Evolutionary conservation across 2,113 vertebrate genomes (phyloP).

Genomic region (Rhombomys opimus): DNA sequence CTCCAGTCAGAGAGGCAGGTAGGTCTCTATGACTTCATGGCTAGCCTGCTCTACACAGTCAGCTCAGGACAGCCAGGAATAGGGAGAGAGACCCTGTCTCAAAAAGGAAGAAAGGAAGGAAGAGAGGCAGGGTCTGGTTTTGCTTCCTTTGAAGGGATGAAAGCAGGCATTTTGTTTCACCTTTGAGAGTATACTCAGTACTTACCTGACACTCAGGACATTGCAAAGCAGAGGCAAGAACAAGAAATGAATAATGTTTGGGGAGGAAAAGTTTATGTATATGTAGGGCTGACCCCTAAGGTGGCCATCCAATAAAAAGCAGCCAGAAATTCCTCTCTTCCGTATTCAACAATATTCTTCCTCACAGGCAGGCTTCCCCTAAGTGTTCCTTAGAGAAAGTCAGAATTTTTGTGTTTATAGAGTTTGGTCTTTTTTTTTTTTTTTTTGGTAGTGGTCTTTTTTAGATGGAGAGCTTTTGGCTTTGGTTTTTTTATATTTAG

Average conservation of each 20-base stretch:
- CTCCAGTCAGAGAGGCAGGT: background rate
- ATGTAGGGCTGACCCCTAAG: background rate
- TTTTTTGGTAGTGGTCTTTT: background rate
- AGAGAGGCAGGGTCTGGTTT: background rate
- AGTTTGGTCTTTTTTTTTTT: background rate
- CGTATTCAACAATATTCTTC: background rate
- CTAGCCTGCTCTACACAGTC: background rate
- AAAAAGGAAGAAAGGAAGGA: background rate
- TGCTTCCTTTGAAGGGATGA: slow-evolving; percentile 11
- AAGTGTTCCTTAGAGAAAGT: slow-evolving; percentile 10
- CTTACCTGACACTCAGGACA: background rate
- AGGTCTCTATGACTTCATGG: background rate
- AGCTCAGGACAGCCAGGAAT: background rate
- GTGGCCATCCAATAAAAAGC: background rate
- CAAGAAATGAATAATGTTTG: background rate
- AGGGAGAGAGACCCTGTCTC: background rate
- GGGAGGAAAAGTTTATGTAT: background rate
- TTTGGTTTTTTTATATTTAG: background rate
- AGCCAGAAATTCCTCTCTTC: background rate
- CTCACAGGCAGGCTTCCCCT: background rate
- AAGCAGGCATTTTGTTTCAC: background rate
- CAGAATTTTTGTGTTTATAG: background rate
- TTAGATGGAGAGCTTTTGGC: no score
- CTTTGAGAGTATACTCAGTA: background rate
- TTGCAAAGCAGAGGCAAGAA: slow-evolving; percentile 25